Evolutionary conservation across 2,797 vertebrate genomes (phyloP).

Genomic region (Selene dorsalis): DNA sequence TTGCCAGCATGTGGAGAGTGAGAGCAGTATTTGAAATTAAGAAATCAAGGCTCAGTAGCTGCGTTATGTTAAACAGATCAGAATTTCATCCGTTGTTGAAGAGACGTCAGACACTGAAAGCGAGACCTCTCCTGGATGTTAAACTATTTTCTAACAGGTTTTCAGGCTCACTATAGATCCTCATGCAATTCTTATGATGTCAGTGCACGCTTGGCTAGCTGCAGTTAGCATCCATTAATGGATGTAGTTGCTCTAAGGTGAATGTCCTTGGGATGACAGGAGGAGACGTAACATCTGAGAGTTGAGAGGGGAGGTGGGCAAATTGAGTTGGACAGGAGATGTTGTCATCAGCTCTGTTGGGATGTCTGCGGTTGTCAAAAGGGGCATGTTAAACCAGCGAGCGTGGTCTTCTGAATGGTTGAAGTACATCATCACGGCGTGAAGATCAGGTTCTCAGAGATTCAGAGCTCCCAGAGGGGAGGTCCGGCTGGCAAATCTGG

Average conservation of each 20-base stretch:
- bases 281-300: constrained; percentile 19
- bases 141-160: constrained; percentile 3
- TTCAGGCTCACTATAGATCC: constrained; percentile 40
- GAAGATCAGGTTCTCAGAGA: constrained; percentile 44
- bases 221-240: constrained; percentile 64
- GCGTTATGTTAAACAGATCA: not conserved
- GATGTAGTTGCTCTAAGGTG: constrained; percentile 30
- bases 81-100: not conserved
- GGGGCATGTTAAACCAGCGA: constrained; percentile 31
- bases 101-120: constrained; percentile 25
- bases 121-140: constrained; percentile 15
- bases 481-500: not conserved
- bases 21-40: not conserved
- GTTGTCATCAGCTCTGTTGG: constrained; percentile 45
- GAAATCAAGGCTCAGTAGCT: constrained; percentile 4
- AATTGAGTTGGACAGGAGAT: constrained; percentile 51
- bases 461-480: constrained; percentile 33
- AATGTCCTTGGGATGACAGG: constrained; percentile 37
- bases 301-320: constrained; percentile 5
- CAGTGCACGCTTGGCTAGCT: constrained; percentile 58
- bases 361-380: constrained; percentile 54
- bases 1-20: not conserved
- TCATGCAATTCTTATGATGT: constrained; percentile 70
- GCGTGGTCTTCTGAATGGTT: constrained; percentile 22
- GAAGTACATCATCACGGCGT: constrained; percentile 41